Base-by-base conservation (phyloP, 2,797 vertebrate genomes). In the Cuculus canorus region DNA sequence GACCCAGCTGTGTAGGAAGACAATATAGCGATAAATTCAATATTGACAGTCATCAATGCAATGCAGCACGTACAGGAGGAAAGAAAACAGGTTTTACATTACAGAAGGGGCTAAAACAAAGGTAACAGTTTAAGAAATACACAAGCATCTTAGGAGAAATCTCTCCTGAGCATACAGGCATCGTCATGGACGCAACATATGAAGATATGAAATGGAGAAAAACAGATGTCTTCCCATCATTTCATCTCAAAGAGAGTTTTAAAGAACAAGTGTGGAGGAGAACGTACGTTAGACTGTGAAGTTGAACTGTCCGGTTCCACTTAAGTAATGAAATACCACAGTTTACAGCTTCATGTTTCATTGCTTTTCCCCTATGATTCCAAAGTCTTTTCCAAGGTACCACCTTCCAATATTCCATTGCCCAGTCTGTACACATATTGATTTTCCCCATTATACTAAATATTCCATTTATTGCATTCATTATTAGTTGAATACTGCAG, bases 401-500 rank as follows among this genome's bases (percentile, higher is more conserved):
- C 47, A 39, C 54, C 23, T 91, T 75, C 27, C 30, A 78, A 1
- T 50, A 65, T 47, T 78, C 50, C 65, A 8, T 5, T 56, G 50
- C 30, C 47, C 32, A 13, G 19, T 83, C 32, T 48, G 7, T 13
- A 75, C 18, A 30, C 10, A 14, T 18, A 65, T 6, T 39, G 30
- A 22, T 65, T 65, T 83, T 61, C 39, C 15, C 11, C 39, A 7
- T 70, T 79, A 59, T 3, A 82, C 35, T 65, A 69, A 88, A 33
- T 75, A 69, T 8, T 45, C 11, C 2, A 17, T 82, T 85, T 81
- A 59, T n/a, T n/a, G 87, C 92, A 88, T 82, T 87, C 11, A 11
- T 77, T 70, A 78, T 54, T 88, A 91, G 37, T 32, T 57, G 76
- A 79, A 69, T 14, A 32, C 82, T 78, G 61, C 93, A 95, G 89